These are phyloP conservation scores for Lycaon pictus DNA, from an alignment of 2,113 vertebrate genomes.

Conservation along the genomic window DNA sequence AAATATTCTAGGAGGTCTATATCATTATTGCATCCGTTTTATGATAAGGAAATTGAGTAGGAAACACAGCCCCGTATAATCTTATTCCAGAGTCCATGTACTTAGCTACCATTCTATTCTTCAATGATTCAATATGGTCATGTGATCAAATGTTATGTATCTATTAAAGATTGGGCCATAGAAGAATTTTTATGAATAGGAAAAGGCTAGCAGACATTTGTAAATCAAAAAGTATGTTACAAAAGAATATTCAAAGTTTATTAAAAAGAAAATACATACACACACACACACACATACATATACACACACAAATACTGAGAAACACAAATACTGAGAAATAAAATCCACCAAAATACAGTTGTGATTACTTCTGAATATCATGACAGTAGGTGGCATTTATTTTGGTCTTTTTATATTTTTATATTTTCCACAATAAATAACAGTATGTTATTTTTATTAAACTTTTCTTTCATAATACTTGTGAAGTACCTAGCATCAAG, in stretches of 20 bases:
- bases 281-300: neutral
- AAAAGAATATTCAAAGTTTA: neutral
- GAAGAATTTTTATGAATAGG: neutral
- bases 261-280: neutral
- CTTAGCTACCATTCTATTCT: neutral
- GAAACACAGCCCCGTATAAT: neutral
- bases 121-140: neutral
- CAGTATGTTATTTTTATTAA: neutral
- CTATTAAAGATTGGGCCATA: neutral
- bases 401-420: neutral
- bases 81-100: neutral
- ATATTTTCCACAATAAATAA: neutral
- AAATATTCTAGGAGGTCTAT: neutral
- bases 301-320: neutral
- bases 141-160: neutral
- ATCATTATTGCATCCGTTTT: neutral
- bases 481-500: neutral
- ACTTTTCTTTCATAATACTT: neutral
- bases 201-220: constrained; percentile 6
- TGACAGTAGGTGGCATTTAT: neutral
- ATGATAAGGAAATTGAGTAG: neutral
- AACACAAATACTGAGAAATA: neutral
- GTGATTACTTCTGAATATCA: neutral
- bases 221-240: neutral
- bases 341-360: neutral